These are phyloP conservation scores for Saguinus imperator DNA, from an alignment of 2,113 vertebrate species.

Conservation along the genomic window DNA sequence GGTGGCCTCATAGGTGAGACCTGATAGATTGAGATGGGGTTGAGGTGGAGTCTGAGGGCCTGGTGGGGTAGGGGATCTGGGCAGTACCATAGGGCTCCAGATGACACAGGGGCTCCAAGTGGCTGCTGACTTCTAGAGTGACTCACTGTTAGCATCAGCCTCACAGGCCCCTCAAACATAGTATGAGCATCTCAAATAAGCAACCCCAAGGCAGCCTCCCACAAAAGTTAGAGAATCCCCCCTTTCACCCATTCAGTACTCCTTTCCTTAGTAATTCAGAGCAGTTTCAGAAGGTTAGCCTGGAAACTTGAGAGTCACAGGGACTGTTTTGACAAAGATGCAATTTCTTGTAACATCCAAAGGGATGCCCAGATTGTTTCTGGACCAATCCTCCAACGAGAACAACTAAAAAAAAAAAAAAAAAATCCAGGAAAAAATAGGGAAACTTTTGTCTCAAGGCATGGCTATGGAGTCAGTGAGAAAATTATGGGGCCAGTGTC, in stretches of 20 bases:
- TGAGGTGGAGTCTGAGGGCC: neutral
- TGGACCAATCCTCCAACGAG: neutral
- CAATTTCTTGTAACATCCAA: neutral
- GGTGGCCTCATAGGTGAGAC: too few relatives aligned
- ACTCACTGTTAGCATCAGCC: neutral
- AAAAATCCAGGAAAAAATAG: neutral
- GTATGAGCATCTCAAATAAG: neutral
- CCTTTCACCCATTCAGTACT: too few relatives aligned
- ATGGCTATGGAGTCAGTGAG: neutral
- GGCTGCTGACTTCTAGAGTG: neutral
- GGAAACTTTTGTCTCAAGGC: neutral
- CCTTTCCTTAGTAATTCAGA: too few relatives aligned
- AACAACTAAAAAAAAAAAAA: neutral
- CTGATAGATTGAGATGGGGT: neutral
- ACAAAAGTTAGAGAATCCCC: neutral
- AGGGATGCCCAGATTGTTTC: neutral
- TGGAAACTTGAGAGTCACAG: neutral
- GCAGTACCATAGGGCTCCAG: neutral
- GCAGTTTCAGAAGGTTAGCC: neutral
- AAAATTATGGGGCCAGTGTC: neutral
- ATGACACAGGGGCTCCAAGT: neutral
- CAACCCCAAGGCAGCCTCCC: neutral
- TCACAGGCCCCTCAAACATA: rapidly evolving
- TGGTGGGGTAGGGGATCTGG: neutral
- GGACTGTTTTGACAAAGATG: neutral